Percentiles rank a stretch among this genome's conserved stretches.
Conservation (phyloP, 2,113 vertebrate genomes). For the Elaphurus davidianus region DNA sequence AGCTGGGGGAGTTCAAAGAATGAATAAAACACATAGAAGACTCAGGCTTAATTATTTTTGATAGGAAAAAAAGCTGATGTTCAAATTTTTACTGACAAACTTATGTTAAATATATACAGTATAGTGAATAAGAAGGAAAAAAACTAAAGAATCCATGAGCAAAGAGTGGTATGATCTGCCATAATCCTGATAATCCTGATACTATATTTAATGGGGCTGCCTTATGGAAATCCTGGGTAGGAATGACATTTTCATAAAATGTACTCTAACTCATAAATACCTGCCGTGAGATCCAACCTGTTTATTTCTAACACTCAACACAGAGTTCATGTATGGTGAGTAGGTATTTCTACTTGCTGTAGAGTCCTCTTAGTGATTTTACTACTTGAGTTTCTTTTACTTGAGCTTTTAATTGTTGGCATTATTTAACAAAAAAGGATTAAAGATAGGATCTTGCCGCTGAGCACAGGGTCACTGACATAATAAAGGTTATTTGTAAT, state of each 20-base stretch:
- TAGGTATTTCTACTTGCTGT: not conserved
- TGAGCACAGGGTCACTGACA: not conserved
- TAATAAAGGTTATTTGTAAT: not conserved
- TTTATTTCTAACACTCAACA: not conserved
- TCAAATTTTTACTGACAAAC: not conserved
- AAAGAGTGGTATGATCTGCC: not conserved
- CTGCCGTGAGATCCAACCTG: not conserved
- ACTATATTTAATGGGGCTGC: not conserved
- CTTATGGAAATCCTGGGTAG: not conserved
- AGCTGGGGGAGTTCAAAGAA: not conserved
- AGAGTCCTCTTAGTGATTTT: not conserved
- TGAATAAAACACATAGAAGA: not conserved
- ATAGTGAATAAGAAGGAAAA: not conserved
- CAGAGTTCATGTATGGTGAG: not conserved
- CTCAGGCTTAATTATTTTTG: not conserved
- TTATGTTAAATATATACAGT: not conserved
- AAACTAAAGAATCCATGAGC: not conserved
- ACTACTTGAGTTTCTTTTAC: not conserved
- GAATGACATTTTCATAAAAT: not conserved
- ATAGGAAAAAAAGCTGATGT: not conserved
- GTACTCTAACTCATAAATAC: not conserved
- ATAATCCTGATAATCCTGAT: not conserved
- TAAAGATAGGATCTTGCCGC: not conserved
- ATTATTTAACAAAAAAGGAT: not conserved
- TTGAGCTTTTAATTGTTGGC: not conserved